Evolutionary conservation across 2,888 invertebrate genomes (phyloP), one percentile per base, ranked within the genome.

Genomic region (Sylvicola cinctus): DNA sequence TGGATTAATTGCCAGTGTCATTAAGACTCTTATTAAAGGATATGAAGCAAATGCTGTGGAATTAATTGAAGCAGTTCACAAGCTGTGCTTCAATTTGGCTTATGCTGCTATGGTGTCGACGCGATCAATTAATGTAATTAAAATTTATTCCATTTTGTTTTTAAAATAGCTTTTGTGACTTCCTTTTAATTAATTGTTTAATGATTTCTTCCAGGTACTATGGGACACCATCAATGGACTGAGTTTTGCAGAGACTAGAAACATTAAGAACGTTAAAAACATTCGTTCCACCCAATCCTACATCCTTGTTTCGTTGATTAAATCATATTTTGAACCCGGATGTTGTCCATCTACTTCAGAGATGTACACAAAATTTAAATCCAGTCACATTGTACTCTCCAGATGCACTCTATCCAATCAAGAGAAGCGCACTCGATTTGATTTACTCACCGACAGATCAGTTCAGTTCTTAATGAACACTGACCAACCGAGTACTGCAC

Each of bases 221-320:
- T 58, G 58, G 58, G 58, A 58, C 27, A 46, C 56, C 20, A 42
- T 58, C 3, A 58, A 58, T 36, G 48, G 39, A 13, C 14, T 40
- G 12, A 14, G 31, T 13, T 40, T 50, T 37, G 51, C 55, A 43
- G 48, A 50, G 25, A 49, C 49, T 16, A 50, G 55, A 37, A 43
- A 47, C 3, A 37, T 44, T n/a, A 41, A 40, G 30, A 47, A 54
- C 8, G 43, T 52, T 15, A 48, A 48, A 37, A 49, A 47, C 15
- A 52, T 54, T 34, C 54, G 57, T 4, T 43, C 52, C 0, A 47
- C 49, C 4, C 56, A 54, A 27, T 54, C 54, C 1, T 46, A 45
- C 27, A 43, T 58, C 14, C 50, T 54, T 35, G 36, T 49, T 2
- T 48, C 50, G 23, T 50, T 57, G 49, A 40, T 56, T 0, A 45